Evolutionary conservation across 2,113 vertebrate genomes (phyloP).

Genomic region (human (Homo sapiens)): DNA sequence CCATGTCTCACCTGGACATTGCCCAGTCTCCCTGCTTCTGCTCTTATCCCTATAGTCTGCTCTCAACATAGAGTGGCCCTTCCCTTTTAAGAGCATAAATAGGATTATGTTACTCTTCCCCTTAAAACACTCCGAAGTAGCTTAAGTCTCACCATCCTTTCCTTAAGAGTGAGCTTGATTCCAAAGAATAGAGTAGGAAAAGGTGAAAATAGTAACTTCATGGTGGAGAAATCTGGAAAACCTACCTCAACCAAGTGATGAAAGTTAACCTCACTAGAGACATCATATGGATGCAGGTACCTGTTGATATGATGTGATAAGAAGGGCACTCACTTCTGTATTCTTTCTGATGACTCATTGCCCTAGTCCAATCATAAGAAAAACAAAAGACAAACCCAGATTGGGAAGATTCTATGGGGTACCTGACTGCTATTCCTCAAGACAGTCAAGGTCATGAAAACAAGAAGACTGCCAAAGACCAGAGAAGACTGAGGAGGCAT

Average conservation of each 20-base stretch:
- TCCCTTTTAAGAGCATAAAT: neutral
- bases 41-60: neutral
- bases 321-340: neutral
- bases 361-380: neutral
- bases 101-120: neutral
- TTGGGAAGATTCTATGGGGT: neutral
- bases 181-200: neutral
- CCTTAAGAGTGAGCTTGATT: neutral
- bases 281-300: neutral
- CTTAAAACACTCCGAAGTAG: neutral
- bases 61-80: neutral
- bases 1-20: neutral
- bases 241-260: neutral
- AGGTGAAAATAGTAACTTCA: neutral
- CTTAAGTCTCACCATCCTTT: neutral
- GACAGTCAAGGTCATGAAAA: neutral
- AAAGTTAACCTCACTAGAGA: neutral
- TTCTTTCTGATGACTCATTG: neutral
- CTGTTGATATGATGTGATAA: neutral
- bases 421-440: neutral
- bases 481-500: neutral
- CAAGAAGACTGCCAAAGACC: neutral
- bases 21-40: neutral
- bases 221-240: neutral
- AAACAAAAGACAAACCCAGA: neutral